Base-by-base conservation (phyloP, 2,888 invertebrate species). In the Octodonta nipae region DNA sequence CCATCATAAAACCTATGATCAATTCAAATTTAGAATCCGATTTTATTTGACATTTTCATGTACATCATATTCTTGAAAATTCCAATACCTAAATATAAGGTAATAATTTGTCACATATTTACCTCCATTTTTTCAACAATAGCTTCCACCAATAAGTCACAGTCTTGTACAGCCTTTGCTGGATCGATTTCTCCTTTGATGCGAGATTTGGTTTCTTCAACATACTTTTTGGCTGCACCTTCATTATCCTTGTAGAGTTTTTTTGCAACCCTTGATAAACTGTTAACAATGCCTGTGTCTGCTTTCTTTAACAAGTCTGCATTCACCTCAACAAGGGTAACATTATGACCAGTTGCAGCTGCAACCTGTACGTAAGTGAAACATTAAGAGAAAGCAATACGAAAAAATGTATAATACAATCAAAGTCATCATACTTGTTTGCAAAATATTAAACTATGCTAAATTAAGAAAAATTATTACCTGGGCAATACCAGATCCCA, bases 401-500 rank as follows among this genome's bases (percentile, higher is more conserved):
- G n/a, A n/a, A n/a, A n/a, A n/a, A n/a, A n/a, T n/a, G n/a, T n/a
- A n/a, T n/a, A n/a, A n/a, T n/a, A n/a, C n/a, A n/a, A n/a, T n/a
- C n/a, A n/a, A n/a, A n/a, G n/a, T n/a, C n/a, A n/a, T n/a, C n/a
- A n/a, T n/a, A n/a, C n/a, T n/a, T n/a, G n/a, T n/a, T n/a, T n/a
- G n/a, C n/a, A n/a, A n/a, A n/a, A n/a, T n/a, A n/a, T n/a, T n/a
- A n/a, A n/a, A n/a, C n/a, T n/a, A n/a, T n/a, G n/a, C n/a, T n/a
- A n/a, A n/a, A n/a, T n/a, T n/a, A n/a, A n/a, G n/a, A n/a, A n/a
- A n/a, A n/a, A 35, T 26, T 24, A 8, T 57, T 65, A 85, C 86
- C 75, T 89, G 88, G 30, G 87, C 87, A 51, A 89, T 88, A 37
- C 89, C 88, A 30, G 84, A 77, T 4, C 88, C 88, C 88, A 89